A percentile compares a stretch with the other conserved stretches of the same genome.
phyloP scores from a whole-genome alignment of 2,888 invertebrate species.

The Saturnia japonica region DNA sequence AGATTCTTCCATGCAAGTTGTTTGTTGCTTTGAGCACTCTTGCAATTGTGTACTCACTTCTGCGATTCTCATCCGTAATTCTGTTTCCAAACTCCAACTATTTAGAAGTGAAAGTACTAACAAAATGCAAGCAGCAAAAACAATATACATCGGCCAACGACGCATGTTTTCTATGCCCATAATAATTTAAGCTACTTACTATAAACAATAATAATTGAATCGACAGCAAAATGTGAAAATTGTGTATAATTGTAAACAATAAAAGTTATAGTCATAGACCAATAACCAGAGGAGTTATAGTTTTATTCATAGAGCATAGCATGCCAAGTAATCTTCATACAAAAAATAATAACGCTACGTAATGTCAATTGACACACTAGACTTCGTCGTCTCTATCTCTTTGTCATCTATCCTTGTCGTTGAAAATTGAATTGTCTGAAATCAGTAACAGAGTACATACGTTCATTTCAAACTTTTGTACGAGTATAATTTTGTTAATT shows the following conservation, averaged over 20 bases:
- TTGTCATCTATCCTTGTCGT: too few species aligned
- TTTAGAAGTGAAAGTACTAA: conserved; percentile 75
- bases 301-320: too few species aligned
- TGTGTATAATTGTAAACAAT: neutral
- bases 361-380: too few species aligned
- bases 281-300: too few species aligned
- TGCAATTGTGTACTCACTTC: conserved; percentile 67
- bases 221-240: neutral
- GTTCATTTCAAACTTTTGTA: too few species aligned
- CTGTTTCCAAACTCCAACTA: conserved; percentile 72
- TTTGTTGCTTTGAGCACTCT: conserved; percentile 69
- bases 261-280: too few species aligned
- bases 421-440: too few species aligned
- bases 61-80: conserved; percentile 62
- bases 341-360: too few species aligned
- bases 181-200: conserved; percentile 31
- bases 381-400: too few species aligned
- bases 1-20: conserved; percentile 71
- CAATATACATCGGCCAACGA: conserved; percentile 76
- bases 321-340: too few species aligned
- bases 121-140: conserved; percentile 70
- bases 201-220: neutral
- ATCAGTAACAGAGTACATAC: too few species aligned
- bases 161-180: conserved; percentile 80
- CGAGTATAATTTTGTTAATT: too few species aligned